Evolutionary conservation across 1,140 invertebrate genomes (phyloP).

Genomic region (Bombus fervidus): DNA sequence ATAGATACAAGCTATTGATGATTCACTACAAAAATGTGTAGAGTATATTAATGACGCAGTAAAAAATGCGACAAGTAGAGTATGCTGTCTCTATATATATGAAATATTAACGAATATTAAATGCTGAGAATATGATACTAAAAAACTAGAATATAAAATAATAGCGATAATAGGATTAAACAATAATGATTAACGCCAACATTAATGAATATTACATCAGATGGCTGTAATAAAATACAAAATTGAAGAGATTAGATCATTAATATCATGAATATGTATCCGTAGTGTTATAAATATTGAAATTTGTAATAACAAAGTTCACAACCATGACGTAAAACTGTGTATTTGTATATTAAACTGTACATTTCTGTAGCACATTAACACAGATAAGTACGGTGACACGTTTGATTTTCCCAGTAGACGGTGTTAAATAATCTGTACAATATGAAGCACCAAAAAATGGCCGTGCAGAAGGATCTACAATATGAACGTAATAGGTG

Average conservation of each 20-base stretch:
- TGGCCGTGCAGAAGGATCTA: conserved; percentile 87
- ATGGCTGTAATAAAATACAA: too few species aligned
- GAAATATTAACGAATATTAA: not conserved
- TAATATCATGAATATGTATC: accelerated
- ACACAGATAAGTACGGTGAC: not conserved
- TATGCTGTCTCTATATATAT: conserved; percentile 67
- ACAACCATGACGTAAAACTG: too few species aligned
- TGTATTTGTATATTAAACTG: accelerated
- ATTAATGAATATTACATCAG: too few species aligned
- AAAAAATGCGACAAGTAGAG: conserved; percentile 87
- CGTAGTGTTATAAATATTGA: too few species aligned
- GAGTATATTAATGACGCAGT: conserved; percentile 84
- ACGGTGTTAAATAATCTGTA: not conserved
- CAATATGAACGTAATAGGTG: conserved; percentile 89
- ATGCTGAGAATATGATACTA: too few species aligned
- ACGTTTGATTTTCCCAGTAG: accelerated
- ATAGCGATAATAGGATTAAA: too few species aligned
- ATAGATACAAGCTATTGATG: conserved; percentile 85
- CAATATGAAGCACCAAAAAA: not conserved
- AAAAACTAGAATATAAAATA: too few species aligned
- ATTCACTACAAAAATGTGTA: conserved; percentile 85
- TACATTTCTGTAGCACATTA: too few species aligned
- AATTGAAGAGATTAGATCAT: accelerated
- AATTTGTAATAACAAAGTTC: accelerated
- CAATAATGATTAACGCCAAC: accelerated